Conservation (phyloP, 1,140 invertebrate species). For the Andrena cerasifolii region DNA sequence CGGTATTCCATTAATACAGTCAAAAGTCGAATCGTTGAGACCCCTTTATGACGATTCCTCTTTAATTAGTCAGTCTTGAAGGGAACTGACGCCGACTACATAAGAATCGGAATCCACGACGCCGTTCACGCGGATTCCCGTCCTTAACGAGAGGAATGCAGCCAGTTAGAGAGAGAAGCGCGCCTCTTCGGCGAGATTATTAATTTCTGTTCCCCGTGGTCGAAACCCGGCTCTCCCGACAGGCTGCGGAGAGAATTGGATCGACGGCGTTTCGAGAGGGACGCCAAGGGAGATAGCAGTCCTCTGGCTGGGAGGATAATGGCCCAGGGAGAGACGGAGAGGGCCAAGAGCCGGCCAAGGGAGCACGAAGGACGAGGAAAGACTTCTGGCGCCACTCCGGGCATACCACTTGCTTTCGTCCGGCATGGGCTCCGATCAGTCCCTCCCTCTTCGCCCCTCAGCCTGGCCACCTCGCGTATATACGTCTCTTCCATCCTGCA, state of each 20-base stretch:
- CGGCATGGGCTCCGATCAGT: conserved; percentile 47
- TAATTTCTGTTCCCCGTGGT: conserved; percentile 75
- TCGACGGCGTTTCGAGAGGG: conserved; percentile 61
- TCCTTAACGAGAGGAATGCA: conserved; percentile 65
- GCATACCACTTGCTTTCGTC: conserved; percentile 67
- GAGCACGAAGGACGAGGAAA: conserved; percentile 63
- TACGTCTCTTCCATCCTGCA: conserved; percentile 50
- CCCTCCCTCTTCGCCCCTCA: conserved; percentile 13
- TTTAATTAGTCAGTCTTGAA: conserved; percentile 67
- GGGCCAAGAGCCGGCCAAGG: conserved; percentile 3
- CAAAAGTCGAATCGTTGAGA: conserved; percentile 54
- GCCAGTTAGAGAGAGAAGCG: conserved; percentile 53
- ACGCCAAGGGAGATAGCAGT: conserved; percentile 51
- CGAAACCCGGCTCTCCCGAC: conserved; percentile 69
- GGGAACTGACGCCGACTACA: conserved; percentile 56
- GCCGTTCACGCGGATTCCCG: conserved; percentile 65
- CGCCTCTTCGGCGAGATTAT: conserved; percentile 70
- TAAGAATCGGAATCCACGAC: conserved; percentile 65
- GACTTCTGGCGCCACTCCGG: conserved; percentile 78
- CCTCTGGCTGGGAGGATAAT: conserved; percentile 52
- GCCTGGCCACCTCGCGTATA: conserved; percentile 15
- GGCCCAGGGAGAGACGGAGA: conserved; percentile 43
- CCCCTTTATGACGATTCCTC: conserved; percentile 58
- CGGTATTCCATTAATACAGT: conserved; percentile 60
- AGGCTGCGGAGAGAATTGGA: conserved; percentile 73